Conservation (phyloP, 2,797 vertebrate genomes). For the Hylomyscus alleni region DNA sequence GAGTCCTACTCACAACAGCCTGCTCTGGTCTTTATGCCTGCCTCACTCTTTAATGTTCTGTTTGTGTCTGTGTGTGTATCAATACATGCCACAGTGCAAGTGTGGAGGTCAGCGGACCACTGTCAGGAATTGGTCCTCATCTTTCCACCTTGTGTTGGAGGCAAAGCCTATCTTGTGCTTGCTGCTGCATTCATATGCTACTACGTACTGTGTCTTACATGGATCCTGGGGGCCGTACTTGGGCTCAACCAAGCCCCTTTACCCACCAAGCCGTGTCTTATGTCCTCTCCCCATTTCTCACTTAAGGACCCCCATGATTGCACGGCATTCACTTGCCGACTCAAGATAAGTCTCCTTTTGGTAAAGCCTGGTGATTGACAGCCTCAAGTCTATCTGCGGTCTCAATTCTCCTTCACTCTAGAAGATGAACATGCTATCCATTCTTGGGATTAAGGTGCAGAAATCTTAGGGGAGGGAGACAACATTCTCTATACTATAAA, state of each 20-base stretch:
- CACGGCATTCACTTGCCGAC: background rate
- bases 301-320: background rate
- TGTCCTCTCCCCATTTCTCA: background rate
- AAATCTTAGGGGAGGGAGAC: background rate
- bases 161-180: background rate
- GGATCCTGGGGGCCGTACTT: background rate
- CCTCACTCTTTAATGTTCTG: background rate
- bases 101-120: background rate
- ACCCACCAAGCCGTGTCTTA: background rate
- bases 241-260: background rate
- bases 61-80: background rate
- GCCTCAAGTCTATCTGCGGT: background rate
- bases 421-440: background rate
- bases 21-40: background rate
- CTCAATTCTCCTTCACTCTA: background rate
- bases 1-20: background rate
- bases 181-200: background rate
- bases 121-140: background rate
- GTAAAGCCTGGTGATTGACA: background rate
- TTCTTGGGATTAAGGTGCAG: background rate
- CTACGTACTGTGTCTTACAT: background rate
- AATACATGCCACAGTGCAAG: background rate
- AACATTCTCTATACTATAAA: background rate
- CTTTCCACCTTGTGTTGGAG: background rate
- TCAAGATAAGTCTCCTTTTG: background rate